Conservation (phyloP, 2,888 invertebrate species). For the Dromius quadrimaculatus region DNA sequence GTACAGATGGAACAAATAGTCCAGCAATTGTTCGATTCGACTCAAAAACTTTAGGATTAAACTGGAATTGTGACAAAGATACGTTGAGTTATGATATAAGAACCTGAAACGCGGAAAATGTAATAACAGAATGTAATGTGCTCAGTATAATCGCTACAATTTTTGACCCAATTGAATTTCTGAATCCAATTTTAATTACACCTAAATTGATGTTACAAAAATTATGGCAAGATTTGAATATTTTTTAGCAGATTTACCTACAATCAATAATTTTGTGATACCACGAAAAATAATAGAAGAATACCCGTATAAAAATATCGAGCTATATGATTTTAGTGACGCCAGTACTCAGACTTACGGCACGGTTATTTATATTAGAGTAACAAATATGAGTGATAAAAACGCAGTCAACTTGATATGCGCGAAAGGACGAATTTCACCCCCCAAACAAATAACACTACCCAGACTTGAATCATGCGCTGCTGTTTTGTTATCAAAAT, state of each 20-base stretch:
- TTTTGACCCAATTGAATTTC: slow-evolving; percentile 1
- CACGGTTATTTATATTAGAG: slow-evolving; percentile 56
- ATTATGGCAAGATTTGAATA: not conserved
- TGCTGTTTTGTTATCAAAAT: slow-evolving; percentile 56
- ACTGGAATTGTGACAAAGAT: not conserved
- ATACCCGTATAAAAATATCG: slow-evolving; percentile 12
- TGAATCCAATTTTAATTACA: slow-evolving; percentile 10
- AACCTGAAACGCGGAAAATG: not conserved
- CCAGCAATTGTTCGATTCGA: not conserved
- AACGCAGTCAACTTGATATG: slow-evolving; percentile 24
- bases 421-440: slow-evolving; percentile 49
- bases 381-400: slow-evolving; percentile 16
- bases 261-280: slow-evolving; percentile 1
- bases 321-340: slow-evolving; percentile 58
- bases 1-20: not conserved
- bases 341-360: slow-evolving; percentile 56
- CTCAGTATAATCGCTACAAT: not conserved
- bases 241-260: slow-evolving; percentile 7
- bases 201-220: slow-evolving; percentile 15
- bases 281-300: slow-evolving; percentile 3
- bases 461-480: slow-evolving; percentile 58
- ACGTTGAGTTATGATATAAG: slow-evolving; percentile 1
- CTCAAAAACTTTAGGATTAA: slow-evolving; percentile 4
- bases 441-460: slow-evolving; percentile 54
- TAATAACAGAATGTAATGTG: not conserved